Conservation (phyloP, 2,113 vertebrate genomes). For the Thalassoma bifasciatum region DNA sequence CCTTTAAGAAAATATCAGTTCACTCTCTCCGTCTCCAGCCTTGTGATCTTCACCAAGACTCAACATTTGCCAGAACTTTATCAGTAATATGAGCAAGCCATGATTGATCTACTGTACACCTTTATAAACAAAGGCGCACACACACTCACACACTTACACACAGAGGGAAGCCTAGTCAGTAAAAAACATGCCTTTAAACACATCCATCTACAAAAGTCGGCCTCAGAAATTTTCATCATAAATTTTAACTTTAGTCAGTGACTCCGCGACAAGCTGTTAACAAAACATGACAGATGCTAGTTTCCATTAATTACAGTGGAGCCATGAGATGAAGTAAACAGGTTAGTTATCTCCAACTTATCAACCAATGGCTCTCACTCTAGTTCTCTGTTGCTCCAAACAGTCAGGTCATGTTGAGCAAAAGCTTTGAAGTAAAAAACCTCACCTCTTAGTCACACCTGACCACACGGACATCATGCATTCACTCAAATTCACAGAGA, state of each 20-base stretch:
- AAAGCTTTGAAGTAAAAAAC: too few species aligned
- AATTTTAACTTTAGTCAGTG: not conserved
- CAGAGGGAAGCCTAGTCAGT: not conserved
- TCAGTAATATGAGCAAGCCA: slow-evolving; percentile 72
- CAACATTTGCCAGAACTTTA: slow-evolving; percentile 59
- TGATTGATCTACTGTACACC: slow-evolving; percentile 70
- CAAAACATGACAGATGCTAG: not conserved
- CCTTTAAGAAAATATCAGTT: slow-evolving; percentile 55
- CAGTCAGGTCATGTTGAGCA: too few species aligned
- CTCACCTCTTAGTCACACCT: too few species aligned
- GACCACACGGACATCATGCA: too few species aligned
- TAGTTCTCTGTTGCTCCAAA: too few species aligned
- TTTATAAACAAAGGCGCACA: not conserved
- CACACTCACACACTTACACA: slow-evolving; percentile 3
- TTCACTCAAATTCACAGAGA: too few species aligned
- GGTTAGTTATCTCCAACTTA: too few species aligned
- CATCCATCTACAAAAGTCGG: not conserved
- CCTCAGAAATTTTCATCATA: not conserved
- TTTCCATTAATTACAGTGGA: too few species aligned
- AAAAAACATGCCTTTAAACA: not conserved
- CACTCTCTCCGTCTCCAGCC: slow-evolving; percentile 21
- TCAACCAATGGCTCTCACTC: too few species aligned
- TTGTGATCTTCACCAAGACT: slow-evolving; percentile 61
- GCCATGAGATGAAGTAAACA: too few species aligned
- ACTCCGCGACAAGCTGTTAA: not conserved